These are phyloP conservation scores for Otus scops DNA, from an alignment of 2,797 vertebrate genomes.

Conservation along the genomic window DNA sequence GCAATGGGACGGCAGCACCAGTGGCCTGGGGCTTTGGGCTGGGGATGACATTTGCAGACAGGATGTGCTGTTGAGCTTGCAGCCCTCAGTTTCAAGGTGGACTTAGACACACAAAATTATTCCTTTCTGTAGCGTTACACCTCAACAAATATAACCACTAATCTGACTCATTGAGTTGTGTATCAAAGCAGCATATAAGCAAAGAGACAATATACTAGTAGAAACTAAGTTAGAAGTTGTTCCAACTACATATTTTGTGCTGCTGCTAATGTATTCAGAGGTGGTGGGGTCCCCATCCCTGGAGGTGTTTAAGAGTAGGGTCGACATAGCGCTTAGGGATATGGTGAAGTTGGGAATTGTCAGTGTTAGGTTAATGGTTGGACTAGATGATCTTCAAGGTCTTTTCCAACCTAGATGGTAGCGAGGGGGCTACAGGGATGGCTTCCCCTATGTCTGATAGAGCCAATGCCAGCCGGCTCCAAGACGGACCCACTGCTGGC, in stretches of 20 bases:
- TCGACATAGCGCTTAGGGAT: no score
- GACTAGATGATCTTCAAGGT: no score
- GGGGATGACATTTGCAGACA: not conserved
- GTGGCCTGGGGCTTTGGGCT: not conserved
- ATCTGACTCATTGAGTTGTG: not conserved
- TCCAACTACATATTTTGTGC: not conserved
- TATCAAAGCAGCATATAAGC: not conserved
- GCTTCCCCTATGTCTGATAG: not conserved
- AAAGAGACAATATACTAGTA: not conserved
- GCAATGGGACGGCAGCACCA: not conserved
- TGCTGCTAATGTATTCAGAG: not conserved
- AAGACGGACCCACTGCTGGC: rapidly evolving
- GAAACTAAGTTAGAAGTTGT: not conserved
- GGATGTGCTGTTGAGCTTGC: not conserved
- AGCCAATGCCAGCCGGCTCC: rapidly evolving
- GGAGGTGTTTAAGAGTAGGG: no score
- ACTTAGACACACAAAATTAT: not conserved
- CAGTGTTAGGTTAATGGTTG: no score
- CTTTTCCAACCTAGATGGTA: not conserved
- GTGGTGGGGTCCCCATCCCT: no score
- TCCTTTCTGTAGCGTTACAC: not conserved
- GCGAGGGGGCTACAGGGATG: no score
- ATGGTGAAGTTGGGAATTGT: no score
- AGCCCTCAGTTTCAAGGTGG: not conserved
- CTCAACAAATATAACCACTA: not conserved